Evolutionary conservation across 2,797 vertebrate genomes (phyloP).

Genomic region (Cynodonichthys magdalenae): DNA sequence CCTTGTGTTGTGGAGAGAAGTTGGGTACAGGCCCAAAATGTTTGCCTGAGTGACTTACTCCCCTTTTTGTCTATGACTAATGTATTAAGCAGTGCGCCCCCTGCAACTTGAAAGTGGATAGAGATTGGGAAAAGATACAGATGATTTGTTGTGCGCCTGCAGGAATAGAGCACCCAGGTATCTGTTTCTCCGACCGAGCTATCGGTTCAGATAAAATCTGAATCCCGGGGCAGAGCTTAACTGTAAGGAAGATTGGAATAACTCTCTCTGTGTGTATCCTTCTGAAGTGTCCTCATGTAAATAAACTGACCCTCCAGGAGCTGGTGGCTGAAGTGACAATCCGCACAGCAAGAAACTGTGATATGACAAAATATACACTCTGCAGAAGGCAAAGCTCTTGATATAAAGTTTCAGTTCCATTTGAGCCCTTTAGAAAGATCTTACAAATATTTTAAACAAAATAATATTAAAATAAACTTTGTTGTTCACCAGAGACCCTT

Average conservation of each 20-base stretch:
- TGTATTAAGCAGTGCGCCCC: constrained; percentile 54
- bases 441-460: constrained; percentile 35
- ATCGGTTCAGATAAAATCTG: constrained; percentile 58
- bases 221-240: constrained; percentile 61
- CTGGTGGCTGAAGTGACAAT: constrained; percentile 17
- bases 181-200: constrained; percentile 55
- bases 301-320: constrained; percentile 39
- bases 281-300: constrained; percentile 51
- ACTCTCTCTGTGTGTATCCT: constrained; percentile 47
- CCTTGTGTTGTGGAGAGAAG: constrained; percentile 27
- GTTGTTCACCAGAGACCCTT: constrained; percentile 43
- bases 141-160: constrained; percentile 63
- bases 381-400: constrained; percentile 2
- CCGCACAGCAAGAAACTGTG: constrained; percentile 5
- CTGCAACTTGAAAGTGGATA: constrained; percentile 62
- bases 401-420: constrained; percentile 12
- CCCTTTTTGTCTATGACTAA: constrained; percentile 59
- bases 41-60: constrained; percentile 45
- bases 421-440: constrained; percentile 14
- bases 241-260: constrained; percentile 64
- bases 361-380: neutral
- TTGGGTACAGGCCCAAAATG: constrained; percentile 17
- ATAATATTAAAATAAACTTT: constrained; percentile 56
- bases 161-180: constrained; percentile 58
- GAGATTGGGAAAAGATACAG: constrained; percentile 64